These are phyloP conservation scores for Etheostoma cragini DNA, from an alignment of 2,113 vertebrate genomes.

Conservation along the genomic window DNA sequence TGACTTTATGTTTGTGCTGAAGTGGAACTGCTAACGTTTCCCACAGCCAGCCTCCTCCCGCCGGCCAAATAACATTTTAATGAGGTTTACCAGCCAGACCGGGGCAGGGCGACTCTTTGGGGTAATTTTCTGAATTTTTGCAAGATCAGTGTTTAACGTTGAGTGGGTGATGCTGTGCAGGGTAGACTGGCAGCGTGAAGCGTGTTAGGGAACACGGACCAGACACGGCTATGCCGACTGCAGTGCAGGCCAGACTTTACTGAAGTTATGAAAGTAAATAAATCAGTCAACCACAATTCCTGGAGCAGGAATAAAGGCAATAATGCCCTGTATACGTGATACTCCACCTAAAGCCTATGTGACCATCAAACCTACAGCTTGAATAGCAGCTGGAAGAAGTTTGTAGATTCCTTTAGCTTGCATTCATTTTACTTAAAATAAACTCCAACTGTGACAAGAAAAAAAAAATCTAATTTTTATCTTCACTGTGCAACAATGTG, in stretches of 20 bases:
- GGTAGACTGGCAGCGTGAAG: conserved; percentile 28
- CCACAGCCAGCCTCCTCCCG: conserved; percentile 32
- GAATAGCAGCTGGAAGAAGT: conserved; percentile 3
- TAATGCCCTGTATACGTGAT: conserved; percentile 26
- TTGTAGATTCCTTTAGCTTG: conserved; percentile 11
- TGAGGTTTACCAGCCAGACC: conserved; percentile 71
- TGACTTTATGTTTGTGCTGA: conserved; percentile 64
- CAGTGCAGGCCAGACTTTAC: conserved; percentile 34
- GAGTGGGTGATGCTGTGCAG: conserved; percentile 58
- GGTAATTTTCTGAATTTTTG: conserved; percentile 59
- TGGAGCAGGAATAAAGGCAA: conserved; percentile 42
- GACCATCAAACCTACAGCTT: conserved; percentile 1
- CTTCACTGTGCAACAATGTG: not conserved
- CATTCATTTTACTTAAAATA: conserved; percentile 23
- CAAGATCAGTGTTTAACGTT: conserved; percentile 47
- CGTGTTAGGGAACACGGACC: conserved; percentile 50
- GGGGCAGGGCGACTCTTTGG: conserved; percentile 43
- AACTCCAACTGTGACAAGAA: not conserved
- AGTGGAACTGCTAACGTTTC: conserved; percentile 68
- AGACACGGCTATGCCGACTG: conserved; percentile 33
- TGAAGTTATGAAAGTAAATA: conserved; percentile 74
- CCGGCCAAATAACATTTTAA: conserved; percentile 77
- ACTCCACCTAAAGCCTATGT: conserved; percentile 12
- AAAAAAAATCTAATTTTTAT: not conserved
- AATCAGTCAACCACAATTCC: conserved; percentile 66